phyloP scores from a whole-genome alignment of 2,888 invertebrate genomes.

The Caenorhabditis panamensis region DNA sequence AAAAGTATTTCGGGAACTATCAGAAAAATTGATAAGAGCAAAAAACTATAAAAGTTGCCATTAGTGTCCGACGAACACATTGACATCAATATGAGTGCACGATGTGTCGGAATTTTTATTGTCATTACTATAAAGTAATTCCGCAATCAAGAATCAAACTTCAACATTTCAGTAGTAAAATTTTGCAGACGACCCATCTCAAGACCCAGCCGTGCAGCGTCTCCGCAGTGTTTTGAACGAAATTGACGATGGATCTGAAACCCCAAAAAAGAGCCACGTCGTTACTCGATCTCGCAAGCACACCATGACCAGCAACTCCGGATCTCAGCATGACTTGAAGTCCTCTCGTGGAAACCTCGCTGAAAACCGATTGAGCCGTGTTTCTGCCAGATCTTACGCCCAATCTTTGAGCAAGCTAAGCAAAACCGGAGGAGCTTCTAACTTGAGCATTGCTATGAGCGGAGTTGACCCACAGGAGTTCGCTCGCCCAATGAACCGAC shows the following conservation, averaged over 20 bases:
- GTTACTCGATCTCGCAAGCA: slow-evolving; percentile 60
- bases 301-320: slow-evolving; percentile 71
- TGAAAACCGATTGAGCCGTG: slow-evolving; percentile 54
- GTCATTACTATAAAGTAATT: background rate
- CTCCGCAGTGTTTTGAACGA: slow-evolving; percentile 70
- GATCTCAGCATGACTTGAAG: slow-evolving; percentile 70
- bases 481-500: slow-evolving; percentile 82
- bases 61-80: slow-evolving; percentile 35
- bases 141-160: slow-evolving; percentile 21
- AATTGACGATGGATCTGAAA: slow-evolving; percentile 61
- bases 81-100: background rate
- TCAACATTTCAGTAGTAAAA: background rate
- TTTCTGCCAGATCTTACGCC: slow-evolving; percentile 75
- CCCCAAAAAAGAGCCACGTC: slow-evolving; percentile 40
- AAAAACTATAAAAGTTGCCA: slow-evolving; percentile 24
- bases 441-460: slow-evolving; percentile 77
- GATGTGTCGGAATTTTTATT: background rate
- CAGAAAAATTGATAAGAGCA: slow-evolving; percentile 10
- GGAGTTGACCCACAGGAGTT: slow-evolving; percentile 80
- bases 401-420: slow-evolving; percentile 78
- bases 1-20: slow-evolving; percentile 22
- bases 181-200: slow-evolving; percentile 43
- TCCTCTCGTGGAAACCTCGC: slow-evolving; percentile 69
- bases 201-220: slow-evolving; percentile 63
- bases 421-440: slow-evolving; percentile 72